These are phyloP conservation scores for Cottus gobio DNA, from an alignment of 2,113 vertebrate species.

Conservation along the genomic window DNA sequence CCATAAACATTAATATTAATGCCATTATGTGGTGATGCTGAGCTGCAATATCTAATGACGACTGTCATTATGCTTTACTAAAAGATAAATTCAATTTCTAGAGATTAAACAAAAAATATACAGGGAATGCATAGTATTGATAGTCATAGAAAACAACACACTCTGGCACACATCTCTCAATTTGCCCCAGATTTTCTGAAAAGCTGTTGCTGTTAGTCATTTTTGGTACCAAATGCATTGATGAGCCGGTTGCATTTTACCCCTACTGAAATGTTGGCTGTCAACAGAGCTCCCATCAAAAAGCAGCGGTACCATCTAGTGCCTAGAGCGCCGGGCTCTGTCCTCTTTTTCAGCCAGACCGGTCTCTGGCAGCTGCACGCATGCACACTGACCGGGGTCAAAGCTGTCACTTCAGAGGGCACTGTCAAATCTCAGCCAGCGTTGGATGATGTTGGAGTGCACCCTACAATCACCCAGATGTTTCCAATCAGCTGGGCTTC, in stretches of 20 bases:
- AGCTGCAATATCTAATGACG: constrained; percentile 59
- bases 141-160: constrained; percentile 42
- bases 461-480: constrained; percentile 84
- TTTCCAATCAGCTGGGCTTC: constrained; percentile 85
- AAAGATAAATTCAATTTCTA: constrained; percentile 18
- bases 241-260: constrained; percentile 70
- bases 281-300: constrained; percentile 77
- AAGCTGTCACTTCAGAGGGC: constrained; percentile 85
- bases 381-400: constrained; percentile 82
- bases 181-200: constrained; percentile 66
- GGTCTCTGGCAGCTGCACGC: constrained; percentile 79
- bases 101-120: not conserved
- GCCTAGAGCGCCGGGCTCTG: constrained; percentile 77
- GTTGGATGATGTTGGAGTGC: constrained; percentile 80
- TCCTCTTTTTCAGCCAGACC: constrained; percentile 71
- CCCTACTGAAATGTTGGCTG: constrained; percentile 70
- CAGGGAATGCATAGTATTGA: constrained; percentile 1
- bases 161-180: constrained; percentile 37
- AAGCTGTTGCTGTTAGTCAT: constrained; percentile 40
- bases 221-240: constrained; percentile 53
- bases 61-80: constrained; percentile 50
- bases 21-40: constrained; percentile 64
- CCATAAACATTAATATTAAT: constrained; percentile 85
- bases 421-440: constrained; percentile 82
- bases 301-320: constrained; percentile 81